Evolutionary conservation across 1,140 invertebrate species (phyloP).

Genomic region (Drosophila pruinosa): DNA sequence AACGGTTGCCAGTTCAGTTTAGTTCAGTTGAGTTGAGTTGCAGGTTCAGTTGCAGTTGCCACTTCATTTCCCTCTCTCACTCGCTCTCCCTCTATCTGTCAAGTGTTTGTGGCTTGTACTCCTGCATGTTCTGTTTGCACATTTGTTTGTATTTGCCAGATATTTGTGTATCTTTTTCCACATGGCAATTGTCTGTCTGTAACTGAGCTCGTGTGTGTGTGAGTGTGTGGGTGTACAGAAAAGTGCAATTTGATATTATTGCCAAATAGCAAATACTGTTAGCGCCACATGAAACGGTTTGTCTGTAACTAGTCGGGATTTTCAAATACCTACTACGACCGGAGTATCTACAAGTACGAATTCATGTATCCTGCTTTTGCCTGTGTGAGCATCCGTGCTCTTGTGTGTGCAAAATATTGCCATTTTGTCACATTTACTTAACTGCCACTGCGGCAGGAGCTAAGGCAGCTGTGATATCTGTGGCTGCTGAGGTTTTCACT

Average conservation of each 20-base stretch:
- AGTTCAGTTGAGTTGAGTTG: not conserved
- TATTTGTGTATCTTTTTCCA: constrained; percentile 69
- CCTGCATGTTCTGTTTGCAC: constrained; percentile 60
- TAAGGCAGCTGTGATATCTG: constrained; percentile 45
- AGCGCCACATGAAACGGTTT: constrained; percentile 35
- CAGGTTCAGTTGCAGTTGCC: constrained; percentile 3
- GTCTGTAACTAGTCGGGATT: constrained; percentile 22
- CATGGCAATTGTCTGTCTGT: constrained; percentile 27
- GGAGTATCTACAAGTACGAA: constrained; percentile 4
- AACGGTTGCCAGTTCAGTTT: not conserved
- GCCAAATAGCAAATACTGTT: constrained; percentile 75
- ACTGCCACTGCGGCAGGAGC: not conserved
- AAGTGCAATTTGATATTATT: constrained; percentile 81
- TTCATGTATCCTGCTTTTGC: constrained; percentile 4
- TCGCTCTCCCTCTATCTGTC: not conserved
- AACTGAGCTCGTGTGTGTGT: constrained; percentile 1
- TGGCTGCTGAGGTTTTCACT: constrained; percentile 60
- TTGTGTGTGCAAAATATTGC: constrained; percentile 46
- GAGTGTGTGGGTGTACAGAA: constrained; percentile 31
- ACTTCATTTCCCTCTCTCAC: no score
- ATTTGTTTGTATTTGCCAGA: constrained; percentile 77
- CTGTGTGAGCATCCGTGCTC: constrained; percentile 1
- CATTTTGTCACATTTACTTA: constrained; percentile 45
- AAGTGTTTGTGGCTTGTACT: constrained; percentile 15
- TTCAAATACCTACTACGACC: constrained; percentile 17